These are phyloP conservation scores for Elgaria multicarinata DNA, from an alignment of 2,113 vertebrate genomes.

Conservation along the genomic window DNA sequence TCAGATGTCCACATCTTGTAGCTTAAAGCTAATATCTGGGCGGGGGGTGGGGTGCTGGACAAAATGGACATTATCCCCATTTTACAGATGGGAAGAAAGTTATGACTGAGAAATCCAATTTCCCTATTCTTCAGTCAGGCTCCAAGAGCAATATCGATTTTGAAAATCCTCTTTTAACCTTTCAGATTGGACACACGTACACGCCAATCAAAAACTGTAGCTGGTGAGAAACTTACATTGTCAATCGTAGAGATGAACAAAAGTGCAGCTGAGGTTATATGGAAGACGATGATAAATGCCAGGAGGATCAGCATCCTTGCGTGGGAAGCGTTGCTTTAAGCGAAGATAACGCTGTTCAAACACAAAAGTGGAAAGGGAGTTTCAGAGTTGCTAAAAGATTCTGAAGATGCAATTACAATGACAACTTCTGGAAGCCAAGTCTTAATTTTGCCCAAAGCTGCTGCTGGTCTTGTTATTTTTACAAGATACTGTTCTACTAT, in stretches of 20 bases:
- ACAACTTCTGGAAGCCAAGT: not conserved
- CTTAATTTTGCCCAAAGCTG: not conserved
- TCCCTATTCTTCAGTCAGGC: too few species aligned
- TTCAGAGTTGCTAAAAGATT: too few species aligned
- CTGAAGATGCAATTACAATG: too few species aligned
- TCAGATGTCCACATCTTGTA: too few species aligned
- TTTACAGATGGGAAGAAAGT: not conserved
- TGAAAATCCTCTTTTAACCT: not conserved
- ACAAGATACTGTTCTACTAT: too few species aligned
- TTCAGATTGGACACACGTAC: not conserved
- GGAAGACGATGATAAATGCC: conserved; percentile 83
- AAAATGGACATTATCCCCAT: too few species aligned
- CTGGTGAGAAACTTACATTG: conserved; percentile 73
- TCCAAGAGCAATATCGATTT: not conserved
- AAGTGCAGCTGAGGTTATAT: conserved; percentile 78
- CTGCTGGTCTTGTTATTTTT: not conserved
- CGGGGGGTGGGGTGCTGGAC: too few species aligned
- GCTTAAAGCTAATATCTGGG: too few species aligned
- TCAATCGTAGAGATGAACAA: conserved; percentile 82
- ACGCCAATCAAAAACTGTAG: too few species aligned
- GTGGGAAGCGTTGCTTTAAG: conserved; percentile 1
- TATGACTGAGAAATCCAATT: not conserved
- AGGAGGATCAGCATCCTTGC: conserved; percentile 83
- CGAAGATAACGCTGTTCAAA: not conserved
- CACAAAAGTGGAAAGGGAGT: not conserved